Conservation (phyloP, 2,113 vertebrate species). For the Pristiophorus japonicus region DNA sequence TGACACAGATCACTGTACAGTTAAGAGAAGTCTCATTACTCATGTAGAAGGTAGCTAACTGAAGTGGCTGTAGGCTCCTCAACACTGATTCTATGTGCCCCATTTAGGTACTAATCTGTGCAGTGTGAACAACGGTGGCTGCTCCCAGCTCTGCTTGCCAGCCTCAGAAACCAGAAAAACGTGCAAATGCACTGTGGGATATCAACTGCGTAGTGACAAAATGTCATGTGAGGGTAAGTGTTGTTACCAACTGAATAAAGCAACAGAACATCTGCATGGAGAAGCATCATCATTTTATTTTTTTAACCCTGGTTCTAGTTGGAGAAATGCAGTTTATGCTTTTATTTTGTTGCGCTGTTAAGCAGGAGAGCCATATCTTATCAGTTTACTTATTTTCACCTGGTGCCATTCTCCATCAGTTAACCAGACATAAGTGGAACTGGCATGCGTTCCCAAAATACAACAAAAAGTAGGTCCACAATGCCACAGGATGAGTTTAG, state of each 20-base stretch:
- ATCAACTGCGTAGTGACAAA: constrained; percentile 81
- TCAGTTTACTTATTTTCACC: background rate
- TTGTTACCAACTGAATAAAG: background rate
- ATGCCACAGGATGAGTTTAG: background rate
- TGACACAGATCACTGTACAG: constrained; percentile 54
- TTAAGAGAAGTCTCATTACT: constrained; percentile 48
- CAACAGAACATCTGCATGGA: background rate
- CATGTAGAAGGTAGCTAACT: constrained; percentile 41
- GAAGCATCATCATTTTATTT: background rate
- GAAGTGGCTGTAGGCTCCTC: constrained; percentile 38
- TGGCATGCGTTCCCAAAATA: background rate
- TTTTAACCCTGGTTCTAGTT: background rate
- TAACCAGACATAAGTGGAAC: background rate
- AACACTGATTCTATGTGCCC: constrained; percentile 39
- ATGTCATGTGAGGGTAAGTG: constrained; percentile 82
- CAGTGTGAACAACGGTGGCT: constrained; percentile 87
- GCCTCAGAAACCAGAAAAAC: constrained; percentile 84
- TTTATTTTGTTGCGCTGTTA: background rate
- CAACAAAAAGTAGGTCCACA: background rate
- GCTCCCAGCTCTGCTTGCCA: constrained; percentile 91
- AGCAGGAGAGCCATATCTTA: background rate
- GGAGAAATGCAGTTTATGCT: background rate
- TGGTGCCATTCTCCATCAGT: background rate
- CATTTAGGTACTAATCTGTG: constrained; percentile 83
- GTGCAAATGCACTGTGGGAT: constrained; percentile 91